Evolutionary conservation across 2,797 vertebrate genomes (phyloP).

Genomic region (Argya squamiceps): DNA sequence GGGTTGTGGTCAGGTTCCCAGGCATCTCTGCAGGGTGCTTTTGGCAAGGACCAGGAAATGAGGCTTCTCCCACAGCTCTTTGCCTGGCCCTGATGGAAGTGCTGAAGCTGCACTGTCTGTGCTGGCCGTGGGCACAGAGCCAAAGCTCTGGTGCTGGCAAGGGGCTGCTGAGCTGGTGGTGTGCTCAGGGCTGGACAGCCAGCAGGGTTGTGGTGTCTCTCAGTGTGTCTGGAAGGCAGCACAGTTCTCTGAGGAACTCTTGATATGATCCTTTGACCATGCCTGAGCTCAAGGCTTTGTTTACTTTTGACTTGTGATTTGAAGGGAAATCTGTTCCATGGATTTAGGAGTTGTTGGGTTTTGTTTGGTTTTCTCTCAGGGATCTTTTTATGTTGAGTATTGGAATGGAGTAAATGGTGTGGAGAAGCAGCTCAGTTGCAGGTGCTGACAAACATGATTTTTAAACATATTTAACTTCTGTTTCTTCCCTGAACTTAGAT

Average conservation of each 20-base stretch:
- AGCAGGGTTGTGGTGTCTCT: not conserved
- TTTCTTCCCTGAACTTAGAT: not conserved
- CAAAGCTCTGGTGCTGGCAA: not conserved
- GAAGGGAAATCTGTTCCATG: not conserved
- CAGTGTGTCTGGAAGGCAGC: not conserved
- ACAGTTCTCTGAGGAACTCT: not conserved
- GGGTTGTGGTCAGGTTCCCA: not conserved
- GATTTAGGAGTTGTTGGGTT: not conserved
- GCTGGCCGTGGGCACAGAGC: not conserved
- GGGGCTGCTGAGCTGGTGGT: accelerated
- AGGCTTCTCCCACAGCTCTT: not conserved
- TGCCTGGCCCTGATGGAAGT: not conserved
- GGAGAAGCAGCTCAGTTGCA: not conserved
- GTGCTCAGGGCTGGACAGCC: accelerated
- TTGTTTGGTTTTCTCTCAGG: not conserved
- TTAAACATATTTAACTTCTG: not conserved
- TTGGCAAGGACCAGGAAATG: not conserved
- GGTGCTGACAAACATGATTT: not conserved
- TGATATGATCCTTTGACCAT: not conserved
- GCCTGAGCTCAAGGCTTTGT: not conserved
- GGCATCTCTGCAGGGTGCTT: not conserved
- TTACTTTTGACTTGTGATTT: not conserved
- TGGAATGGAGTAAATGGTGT: not conserved
- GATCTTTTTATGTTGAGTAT: not conserved
- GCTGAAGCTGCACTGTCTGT: not conserved